Percentiles rank a stretch among this genome's conserved stretches.
Conservation (phyloP, 2,888 invertebrate species). For the Protonemura montana region DNA sequence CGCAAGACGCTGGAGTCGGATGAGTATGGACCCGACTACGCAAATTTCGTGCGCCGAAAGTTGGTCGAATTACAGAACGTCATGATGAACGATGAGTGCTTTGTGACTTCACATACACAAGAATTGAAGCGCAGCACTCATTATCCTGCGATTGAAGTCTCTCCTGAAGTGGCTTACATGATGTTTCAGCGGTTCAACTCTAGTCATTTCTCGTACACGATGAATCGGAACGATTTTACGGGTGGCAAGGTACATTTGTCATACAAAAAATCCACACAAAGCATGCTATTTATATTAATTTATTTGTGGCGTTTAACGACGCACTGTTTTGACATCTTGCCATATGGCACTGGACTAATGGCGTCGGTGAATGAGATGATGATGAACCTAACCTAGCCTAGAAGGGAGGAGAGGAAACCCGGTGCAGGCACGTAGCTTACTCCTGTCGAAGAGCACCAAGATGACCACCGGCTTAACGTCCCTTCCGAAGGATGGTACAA, state of each 20-base stretch:
- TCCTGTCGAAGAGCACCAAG: too few relatives aligned
- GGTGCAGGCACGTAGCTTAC: too few relatives aligned
- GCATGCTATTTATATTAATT: too few relatives aligned
- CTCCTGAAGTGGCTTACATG: neutral
- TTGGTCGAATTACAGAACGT: neutral
- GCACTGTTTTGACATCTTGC: too few relatives aligned
- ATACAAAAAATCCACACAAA: too few relatives aligned
- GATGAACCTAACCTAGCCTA: too few relatives aligned
- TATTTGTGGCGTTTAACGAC: too few relatives aligned
- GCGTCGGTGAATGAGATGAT: too few relatives aligned
- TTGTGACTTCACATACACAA: neutral
- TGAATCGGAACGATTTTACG: constrained; percentile 54
- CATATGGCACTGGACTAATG: too few relatives aligned
- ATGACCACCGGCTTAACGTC: too few relatives aligned
- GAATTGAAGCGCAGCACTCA: neutral
- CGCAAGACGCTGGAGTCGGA: constrained; percentile 28
- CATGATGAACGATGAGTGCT: neutral
- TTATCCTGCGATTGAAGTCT: neutral
- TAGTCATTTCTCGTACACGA: constrained; percentile 54
- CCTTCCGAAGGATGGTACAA: too few relatives aligned
- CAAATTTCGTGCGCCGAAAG: neutral
- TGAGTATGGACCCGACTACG: neutral
- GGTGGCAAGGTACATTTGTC: constrained; percentile 53
- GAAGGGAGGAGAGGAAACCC: too few relatives aligned
- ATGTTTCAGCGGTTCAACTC: constrained; percentile 50